phyloP scores from a whole-genome alignment of 2,113 vertebrate species.

The Podarcis raffonei region DNA sequence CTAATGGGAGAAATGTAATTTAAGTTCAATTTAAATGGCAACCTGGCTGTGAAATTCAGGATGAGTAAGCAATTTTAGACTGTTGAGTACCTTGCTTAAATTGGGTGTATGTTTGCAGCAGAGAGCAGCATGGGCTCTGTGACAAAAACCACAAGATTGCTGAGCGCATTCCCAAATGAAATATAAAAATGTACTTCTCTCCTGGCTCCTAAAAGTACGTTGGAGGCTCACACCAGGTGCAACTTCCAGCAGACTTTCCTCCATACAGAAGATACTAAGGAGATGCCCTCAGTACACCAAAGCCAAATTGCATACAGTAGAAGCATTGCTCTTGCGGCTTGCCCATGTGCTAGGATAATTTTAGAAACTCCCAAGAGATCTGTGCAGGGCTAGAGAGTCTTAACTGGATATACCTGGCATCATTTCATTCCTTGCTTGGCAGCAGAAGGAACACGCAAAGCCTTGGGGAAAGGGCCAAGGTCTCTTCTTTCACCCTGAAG shows the following conservation, averaged over 20 bases:
- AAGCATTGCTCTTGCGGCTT: neutral
- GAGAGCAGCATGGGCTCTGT: neutral
- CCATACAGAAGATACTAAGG: neutral
- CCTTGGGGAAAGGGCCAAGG: neutral
- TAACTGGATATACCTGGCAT: neutral
- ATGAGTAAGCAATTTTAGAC: too few relatives aligned
- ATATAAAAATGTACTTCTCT: neutral
- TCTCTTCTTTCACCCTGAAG: neutral
- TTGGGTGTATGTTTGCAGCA: neutral
- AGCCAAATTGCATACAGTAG: fast-evolving
- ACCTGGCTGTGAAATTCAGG: too few relatives aligned
- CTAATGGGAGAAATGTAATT: too few relatives aligned
- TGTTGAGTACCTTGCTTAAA: too few relatives aligned
- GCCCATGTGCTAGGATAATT: fast-evolving
- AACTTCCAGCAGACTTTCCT: neutral
- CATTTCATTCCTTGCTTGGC: conserved; percentile 2
- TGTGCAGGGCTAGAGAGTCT: neutral
- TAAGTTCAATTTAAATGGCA: too few relatives aligned
- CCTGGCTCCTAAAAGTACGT: neutral
- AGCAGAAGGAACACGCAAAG: conserved; percentile 13
- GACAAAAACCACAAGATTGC: neutral
- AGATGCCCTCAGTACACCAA: neutral
- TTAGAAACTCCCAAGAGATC: neutral
- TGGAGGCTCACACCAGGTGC: neutral
- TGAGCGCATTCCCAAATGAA: neutral